Evolutionary conservation across 2,113 vertebrate species (phyloP).

Genomic region (Paralichthys olivaceus): DNA sequence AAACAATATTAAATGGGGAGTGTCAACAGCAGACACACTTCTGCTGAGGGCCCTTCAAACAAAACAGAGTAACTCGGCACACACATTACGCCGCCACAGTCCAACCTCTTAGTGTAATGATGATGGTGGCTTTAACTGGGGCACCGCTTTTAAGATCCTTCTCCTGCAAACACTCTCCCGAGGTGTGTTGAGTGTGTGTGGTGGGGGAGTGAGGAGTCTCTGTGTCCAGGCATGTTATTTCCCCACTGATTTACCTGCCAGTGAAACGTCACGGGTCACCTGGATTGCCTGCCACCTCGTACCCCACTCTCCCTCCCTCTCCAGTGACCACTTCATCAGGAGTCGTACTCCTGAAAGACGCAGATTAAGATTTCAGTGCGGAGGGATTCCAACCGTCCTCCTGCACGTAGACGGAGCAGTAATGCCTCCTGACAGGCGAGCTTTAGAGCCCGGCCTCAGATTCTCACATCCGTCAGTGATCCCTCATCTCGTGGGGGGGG

Average conservation of each 20-base stretch:
- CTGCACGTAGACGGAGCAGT: conserved; percentile 59
- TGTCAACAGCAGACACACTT: conserved; percentile 92
- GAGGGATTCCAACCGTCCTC: conserved; percentile 75
- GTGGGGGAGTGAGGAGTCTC: conserved; percentile 39
- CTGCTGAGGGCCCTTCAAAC: conserved; percentile 95
- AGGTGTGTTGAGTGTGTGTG: background rate
- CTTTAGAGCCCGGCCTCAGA: conserved; percentile 64
- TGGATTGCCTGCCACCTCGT: conserved; percentile 37
- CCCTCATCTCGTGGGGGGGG: conserved; percentile 35
- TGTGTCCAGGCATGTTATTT: conserved; percentile 74
- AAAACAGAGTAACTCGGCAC: conserved; percentile 92
- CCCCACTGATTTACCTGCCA: conserved; percentile 63
- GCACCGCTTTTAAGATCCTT: conserved; percentile 79
- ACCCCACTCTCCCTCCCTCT: conserved; percentile 3
- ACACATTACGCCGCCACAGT: conserved; percentile 87
- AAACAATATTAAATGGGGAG: conserved; percentile 95
- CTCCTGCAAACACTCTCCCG: conserved; percentile 69
- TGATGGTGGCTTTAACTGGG: conserved; percentile 85
- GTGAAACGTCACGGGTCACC: conserved; percentile 74
- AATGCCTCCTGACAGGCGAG: conserved; percentile 82
- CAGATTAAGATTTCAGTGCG: conserved; percentile 80
- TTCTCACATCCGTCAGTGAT: conserved; percentile 75
- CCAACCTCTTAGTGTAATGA: conserved; percentile 82
- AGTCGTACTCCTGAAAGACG: conserved; percentile 69
- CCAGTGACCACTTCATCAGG: conserved; percentile 75